Conservation (phyloP, 2,888 invertebrate genomes). For the Bhutanitis thaidina region DNA sequence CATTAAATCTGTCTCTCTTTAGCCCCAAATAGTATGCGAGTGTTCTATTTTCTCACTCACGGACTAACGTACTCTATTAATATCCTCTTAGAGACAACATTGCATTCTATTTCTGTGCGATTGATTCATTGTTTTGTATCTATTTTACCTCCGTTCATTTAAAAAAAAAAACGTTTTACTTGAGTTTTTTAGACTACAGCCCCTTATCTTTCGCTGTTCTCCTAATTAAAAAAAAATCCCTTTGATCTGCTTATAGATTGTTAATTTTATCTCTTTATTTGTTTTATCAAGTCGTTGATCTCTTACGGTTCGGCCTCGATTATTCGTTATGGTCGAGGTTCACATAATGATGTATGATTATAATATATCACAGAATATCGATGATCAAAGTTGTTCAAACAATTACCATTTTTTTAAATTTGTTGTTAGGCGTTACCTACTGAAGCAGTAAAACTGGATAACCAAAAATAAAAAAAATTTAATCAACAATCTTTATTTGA, state of each 20-base stretch:
- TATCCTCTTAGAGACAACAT: slow-evolving; percentile 17
- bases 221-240: background rate
- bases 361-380: too few relatives aligned
- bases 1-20: slow-evolving; percentile 8
- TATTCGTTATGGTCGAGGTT: background rate
- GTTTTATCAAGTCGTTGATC: slow-evolving; percentile 15
- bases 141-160: slow-evolving; percentile 2
- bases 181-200: background rate
- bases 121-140: slow-evolving; percentile 22
- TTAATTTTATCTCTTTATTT: background rate
- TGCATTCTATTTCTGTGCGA: slow-evolving; percentile 22
- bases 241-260: slow-evolving; percentile 13
- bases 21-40: slow-evolving; percentile 13
- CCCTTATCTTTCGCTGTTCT: background rate
- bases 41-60: slow-evolving; percentile 14
- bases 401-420: too few relatives aligned
- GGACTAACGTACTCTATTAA: slow-evolving; percentile 19
- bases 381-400: too few relatives aligned
- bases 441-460: too few relatives aligned
- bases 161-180: background rate
- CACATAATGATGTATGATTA: too few relatives aligned
- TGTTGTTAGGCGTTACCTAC: too few relatives aligned
- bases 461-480: too few relatives aligned
- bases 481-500: too few relatives aligned
- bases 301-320: slow-evolving; percentile 4